Conservation (phyloP, 1,140 invertebrate genomes). For the Pygmarrhopalites habei region DNA sequence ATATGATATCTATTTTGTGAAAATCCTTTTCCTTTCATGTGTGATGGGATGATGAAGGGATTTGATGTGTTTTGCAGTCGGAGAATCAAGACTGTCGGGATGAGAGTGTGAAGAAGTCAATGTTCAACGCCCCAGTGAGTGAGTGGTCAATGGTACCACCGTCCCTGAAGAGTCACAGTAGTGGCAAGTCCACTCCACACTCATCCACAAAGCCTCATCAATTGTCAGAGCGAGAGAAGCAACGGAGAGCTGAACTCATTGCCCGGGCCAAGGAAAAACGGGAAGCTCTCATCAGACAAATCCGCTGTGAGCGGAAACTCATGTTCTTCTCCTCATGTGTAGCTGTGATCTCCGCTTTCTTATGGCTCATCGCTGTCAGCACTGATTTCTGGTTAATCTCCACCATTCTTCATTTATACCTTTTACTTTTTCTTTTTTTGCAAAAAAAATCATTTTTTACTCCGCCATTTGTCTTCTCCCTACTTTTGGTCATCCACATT, state of each 20-base stretch:
- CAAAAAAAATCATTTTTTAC: background rate
- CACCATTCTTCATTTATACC: background rate
- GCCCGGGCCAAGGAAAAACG: conserved; percentile 27
- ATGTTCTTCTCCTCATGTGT: conserved; percentile 61
- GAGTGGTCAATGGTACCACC: conserved; percentile 14
- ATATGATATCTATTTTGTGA: no score
- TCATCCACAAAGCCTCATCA: background rate
- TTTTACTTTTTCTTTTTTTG: no score
- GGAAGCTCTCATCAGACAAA: conserved; percentile 19
- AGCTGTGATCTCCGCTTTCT: conserved; percentile 55
- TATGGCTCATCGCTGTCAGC: conserved; percentile 66
- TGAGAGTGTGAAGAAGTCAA: conserved; percentile 11
- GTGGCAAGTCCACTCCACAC: background rate
- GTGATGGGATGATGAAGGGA: no score
- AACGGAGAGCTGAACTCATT: conserved; percentile 18
- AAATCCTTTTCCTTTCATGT: no score
- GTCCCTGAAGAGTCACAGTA: conserved; percentile 4
- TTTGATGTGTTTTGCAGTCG: conserved; percentile 9
- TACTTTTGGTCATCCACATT: no score
- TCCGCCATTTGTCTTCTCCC: background rate
- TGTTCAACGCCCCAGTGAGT: conserved; percentile 14
- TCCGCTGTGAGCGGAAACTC: conserved; percentile 53
- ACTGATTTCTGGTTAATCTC: conserved; percentile 66
- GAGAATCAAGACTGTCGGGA: conserved; percentile 4
- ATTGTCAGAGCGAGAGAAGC: conserved; percentile 17